Percentiles rank a stretch among this genome's conserved stretches.
These are phyloP conservation scores for Melanaphis sacchari DNA, from an alignment of 1,140 invertebrate genomes.

Conservation along the genomic window DNA sequence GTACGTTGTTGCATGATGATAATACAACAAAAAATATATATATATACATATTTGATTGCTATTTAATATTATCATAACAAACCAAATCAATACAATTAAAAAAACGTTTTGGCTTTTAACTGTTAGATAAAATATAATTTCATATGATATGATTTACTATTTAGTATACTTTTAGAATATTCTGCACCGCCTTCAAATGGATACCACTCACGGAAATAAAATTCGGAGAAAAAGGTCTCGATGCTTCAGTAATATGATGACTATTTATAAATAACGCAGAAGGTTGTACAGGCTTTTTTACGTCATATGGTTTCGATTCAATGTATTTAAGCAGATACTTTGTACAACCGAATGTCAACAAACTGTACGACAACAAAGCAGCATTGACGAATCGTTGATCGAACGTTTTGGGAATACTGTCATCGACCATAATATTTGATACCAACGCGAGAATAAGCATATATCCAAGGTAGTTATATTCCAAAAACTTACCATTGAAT, in stretches of 20 bases:
- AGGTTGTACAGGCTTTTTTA: not conserved
- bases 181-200: constrained; percentile 60
- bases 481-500: not conserved
- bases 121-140: not conserved
- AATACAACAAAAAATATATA: no score
- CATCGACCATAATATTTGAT: not conserved
- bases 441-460: not conserved
- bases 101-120: not conserved
- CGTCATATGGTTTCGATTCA: not conserved
- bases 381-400: not conserved
- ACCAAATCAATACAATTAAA: no score
- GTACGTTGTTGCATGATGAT: no score
- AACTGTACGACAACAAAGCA: not conserved
- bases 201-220: constrained; percentile 62
- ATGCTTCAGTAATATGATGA: constrained; percentile 59
- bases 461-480: not conserved
- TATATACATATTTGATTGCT: no score
- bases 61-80: no score
- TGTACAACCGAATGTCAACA: no score
- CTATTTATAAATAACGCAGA: constrained; percentile 63
- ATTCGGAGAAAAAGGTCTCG: constrained; percentile 60
- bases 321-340: not conserved
- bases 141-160: no score
- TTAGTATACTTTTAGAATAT: no score
- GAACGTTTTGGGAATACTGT: not conserved